These are phyloP conservation scores for Isichthys henryi DNA, from an alignment of 2,113 vertebrate species.

Conservation along the genomic window DNA sequence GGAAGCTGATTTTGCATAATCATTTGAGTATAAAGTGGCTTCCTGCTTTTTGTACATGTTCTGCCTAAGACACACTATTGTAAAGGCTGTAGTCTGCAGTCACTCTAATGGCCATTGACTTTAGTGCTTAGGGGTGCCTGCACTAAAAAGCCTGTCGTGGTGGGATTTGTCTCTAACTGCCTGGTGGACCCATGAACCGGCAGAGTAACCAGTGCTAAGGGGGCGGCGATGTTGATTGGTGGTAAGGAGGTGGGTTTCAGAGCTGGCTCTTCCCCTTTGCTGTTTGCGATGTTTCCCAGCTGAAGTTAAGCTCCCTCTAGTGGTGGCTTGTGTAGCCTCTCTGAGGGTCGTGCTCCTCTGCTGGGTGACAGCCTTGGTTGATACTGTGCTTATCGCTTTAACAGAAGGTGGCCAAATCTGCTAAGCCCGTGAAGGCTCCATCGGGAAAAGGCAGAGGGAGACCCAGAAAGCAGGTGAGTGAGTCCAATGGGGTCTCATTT, in stretches of 20 bases:
- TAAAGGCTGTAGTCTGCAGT: background rate
- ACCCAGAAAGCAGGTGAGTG: constrained; percentile 85
- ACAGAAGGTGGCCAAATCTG: constrained; percentile 62
- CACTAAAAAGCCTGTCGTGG: background rate
- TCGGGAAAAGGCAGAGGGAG: constrained; percentile 81
- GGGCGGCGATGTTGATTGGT: background rate
- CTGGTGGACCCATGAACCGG: background rate
- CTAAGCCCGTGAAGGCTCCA: constrained; percentile 45
- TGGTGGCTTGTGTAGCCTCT: background rate
- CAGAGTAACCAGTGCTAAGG: background rate
- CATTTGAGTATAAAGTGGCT: background rate
- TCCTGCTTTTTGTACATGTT: background rate
- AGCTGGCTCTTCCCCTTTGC: background rate
- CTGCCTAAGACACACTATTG: background rate
- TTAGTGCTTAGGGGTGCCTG: background rate
- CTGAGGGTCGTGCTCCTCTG: background rate
- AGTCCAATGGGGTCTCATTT: background rate
- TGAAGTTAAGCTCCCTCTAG: background rate
- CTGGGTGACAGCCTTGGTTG: background rate
- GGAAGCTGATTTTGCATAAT: background rate
- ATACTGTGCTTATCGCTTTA: background rate
- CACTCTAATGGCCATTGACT: background rate
- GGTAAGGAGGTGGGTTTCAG: background rate
- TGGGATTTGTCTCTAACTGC: background rate
- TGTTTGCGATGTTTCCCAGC: background rate